Conservation (phyloP, 2,888 invertebrate genomes). For the Zygothrica quintamaculata region DNA sequence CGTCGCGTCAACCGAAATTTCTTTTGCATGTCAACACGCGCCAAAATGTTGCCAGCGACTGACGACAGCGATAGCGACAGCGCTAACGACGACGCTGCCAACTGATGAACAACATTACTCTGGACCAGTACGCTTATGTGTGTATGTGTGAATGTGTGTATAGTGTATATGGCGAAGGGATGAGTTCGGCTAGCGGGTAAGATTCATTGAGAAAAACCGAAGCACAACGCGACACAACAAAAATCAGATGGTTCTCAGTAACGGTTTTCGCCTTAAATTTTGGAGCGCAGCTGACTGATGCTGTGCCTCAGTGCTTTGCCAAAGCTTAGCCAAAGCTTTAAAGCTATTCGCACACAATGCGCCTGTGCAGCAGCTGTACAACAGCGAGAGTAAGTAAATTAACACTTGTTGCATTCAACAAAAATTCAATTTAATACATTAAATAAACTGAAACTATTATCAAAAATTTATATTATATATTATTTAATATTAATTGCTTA, state of each 20-base stretch:
- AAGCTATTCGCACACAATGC: constrained; percentile 22
- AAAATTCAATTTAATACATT: too few relatives aligned
- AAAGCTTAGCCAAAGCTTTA: constrained; percentile 34
- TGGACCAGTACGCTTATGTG: neutral
- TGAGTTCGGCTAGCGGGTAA: neutral
- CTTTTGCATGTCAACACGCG: constrained; percentile 84
- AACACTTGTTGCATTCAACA: constrained; percentile 29
- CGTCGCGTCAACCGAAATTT: constrained; percentile 74
- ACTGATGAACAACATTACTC: constrained; percentile 37
- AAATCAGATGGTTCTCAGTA: constrained; percentile 71
- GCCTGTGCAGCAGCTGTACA: constrained; percentile 54
- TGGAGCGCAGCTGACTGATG: constrained; percentile 66
- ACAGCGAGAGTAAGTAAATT: constrained; percentile 13
- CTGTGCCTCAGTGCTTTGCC: constrained; percentile 33
- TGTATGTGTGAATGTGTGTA: neutral
- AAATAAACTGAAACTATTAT: too few relatives aligned
- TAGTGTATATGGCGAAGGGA: neutral
- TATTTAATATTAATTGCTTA: neutral
- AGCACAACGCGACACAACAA: constrained; percentile 56
- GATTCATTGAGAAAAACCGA: constrained; percentile 66
- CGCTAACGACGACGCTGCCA: constrained; percentile 43
- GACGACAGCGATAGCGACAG: too few relatives aligned
- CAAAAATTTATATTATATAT: too few relatives aligned
- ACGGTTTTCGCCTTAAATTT: constrained; percentile 55
- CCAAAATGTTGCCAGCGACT: constrained; percentile 84